phyloP scores from a whole-genome alignment of 2,888 invertebrate genomes.

The Epirrhoe alternata region DNA sequence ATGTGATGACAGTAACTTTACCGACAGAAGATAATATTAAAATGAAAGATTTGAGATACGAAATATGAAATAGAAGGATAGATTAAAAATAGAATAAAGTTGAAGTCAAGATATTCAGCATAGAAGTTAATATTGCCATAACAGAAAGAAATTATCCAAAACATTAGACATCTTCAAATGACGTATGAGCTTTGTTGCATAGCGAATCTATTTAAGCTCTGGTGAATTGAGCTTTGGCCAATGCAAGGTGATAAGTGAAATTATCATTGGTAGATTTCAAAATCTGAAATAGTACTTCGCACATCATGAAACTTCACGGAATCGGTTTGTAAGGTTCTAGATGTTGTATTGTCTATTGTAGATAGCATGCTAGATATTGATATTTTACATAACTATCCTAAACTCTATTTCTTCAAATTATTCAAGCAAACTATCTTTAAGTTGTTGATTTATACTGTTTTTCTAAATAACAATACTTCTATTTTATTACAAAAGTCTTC shows the following conservation, averaged over 20 bases:
- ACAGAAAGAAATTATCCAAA: no score
- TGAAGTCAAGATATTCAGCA: no score
- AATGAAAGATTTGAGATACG: no score
- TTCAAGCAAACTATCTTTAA: neutral
- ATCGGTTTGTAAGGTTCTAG: conserved; percentile 18
- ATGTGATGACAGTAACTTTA: no score
- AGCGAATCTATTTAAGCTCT: neutral
- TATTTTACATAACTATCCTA: conserved; percentile 11
- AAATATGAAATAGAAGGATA: no score
- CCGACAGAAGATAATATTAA: no score
- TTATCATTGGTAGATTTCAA: neutral
- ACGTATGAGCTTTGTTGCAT: neutral
- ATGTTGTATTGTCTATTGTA: conserved; percentile 39
- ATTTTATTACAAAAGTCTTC: neutral
- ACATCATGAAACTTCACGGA: neutral
- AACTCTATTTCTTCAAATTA: conserved; percentile 14
- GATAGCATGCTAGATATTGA: conserved; percentile 41
- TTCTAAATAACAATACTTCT: neutral
- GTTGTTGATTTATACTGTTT: neutral
- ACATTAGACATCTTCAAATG: neutral
- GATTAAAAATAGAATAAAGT: no score
- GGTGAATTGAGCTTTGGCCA: neutral
- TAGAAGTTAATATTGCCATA: no score
- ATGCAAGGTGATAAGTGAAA: neutral
- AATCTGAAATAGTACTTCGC: neutral